Evolutionary conservation across 2,888 invertebrate genomes (phyloP).

Genomic region (Sesia bembeciformis): DNA sequence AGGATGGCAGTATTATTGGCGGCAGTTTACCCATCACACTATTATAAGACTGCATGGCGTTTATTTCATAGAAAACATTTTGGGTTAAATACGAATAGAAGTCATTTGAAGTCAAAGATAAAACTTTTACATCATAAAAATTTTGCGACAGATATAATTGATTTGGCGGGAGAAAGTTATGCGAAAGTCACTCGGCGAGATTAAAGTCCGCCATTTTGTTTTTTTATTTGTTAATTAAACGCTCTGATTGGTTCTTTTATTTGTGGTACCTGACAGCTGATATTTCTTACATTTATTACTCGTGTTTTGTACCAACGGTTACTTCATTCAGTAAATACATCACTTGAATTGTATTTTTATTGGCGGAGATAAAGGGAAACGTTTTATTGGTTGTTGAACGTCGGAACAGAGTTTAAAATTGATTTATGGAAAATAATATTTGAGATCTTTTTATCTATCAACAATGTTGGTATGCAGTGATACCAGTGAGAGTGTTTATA

Average conservation of each 20-base stretch:
- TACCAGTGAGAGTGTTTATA: too few relatives aligned
- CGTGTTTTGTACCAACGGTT: conserved; percentile 4
- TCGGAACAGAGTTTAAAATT: neutral
- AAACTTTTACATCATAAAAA: neutral
- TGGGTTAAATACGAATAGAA: neutral
- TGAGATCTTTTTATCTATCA: too few relatives aligned
- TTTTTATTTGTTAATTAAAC: conserved; percentile 18
- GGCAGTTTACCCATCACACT: neutral
- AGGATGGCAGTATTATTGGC: too few relatives aligned
- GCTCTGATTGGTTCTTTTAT: conserved; percentile 6
- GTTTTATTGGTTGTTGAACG: neutral
- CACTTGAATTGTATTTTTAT: neutral
- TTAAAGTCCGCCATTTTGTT: conserved; percentile 11
- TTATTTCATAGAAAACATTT: too few relatives aligned
- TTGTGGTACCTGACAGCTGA: neutral
- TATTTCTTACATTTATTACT: conserved; percentile 17
- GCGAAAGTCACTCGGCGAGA: conserved; percentile 22
- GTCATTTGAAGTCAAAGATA: neutral
- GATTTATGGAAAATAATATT: neutral
- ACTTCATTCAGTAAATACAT: neutral
- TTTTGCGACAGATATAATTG: conserved; percentile 20
- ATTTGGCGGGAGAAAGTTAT: conserved; percentile 28
- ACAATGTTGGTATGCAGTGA: too few relatives aligned
- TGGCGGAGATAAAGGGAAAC: neutral
- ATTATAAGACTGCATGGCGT: neutral